Base-by-base conservation (phyloP, 1,140 invertebrate species). In the Pectinophora gossypiella region DNA sequence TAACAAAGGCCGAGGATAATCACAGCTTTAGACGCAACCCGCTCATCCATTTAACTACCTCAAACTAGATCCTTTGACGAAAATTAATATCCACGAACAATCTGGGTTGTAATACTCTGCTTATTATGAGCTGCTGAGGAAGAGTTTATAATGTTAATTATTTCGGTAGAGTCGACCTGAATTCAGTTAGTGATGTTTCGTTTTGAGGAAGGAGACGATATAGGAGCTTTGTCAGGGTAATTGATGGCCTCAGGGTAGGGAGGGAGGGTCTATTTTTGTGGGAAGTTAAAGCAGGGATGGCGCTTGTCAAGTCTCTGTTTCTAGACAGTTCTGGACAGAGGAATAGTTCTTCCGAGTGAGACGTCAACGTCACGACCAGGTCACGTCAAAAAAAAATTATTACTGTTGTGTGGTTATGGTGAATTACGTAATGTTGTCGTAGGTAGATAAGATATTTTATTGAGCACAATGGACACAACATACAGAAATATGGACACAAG, bases 151-250 rank as follows among this genome's bases (percentile, higher is more conserved):
- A 32, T n/a, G 27, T 9, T 9, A n/a, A 32, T 32, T 32, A 32
- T 32, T n/a, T 12, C 27, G 27, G 27, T 32, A 32, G 27, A 9
- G 27, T 32, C 9, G 27, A 32, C 27, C 1, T n/a, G 27, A 40
- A 40, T 18, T 12, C 2, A 40, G 36, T 40, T 40, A 40, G 13
- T 15, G 16, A 16, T 40, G 36, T 40, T 16, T 40, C 16, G 36
- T 40, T 40, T 6, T 2, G 12, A 40, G 61, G 64, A 58, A 60
- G 57, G 54, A 56, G 54, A 15, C 47, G 61, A 43, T 54, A 63
- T 61, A 67, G 64, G 62, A 23, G 57, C 64, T 63, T 63, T 61
- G 60, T 50, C 52, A 13, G 43, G 22, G 13, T 63, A 67, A 67
- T 60, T 63, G 52, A 16, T 40, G 52, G 23, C 60, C 61, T 38